Base-by-base conservation (phyloP, 2,113 vertebrate species). In the Antechinus flavipes region DNA sequence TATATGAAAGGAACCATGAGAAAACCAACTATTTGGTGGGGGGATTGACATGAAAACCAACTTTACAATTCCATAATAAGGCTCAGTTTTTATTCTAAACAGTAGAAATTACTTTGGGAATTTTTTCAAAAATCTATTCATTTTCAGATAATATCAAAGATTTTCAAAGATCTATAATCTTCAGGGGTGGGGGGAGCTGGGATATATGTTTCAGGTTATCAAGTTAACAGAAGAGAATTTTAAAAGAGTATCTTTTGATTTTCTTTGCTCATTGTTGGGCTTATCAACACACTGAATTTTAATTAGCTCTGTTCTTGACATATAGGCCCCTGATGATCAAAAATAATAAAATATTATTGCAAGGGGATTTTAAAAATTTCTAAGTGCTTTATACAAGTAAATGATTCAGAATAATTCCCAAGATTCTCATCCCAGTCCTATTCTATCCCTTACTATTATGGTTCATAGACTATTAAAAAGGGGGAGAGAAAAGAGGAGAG, bases 1-100 rank as follows among this genome's bases (percentile, higher is more conserved):
- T 42, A 92, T 58, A 94, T 96, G 94, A 96, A 94, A 96, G 96
- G 50, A 93, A 94, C 91, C 0, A 1, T 97, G 96, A 94, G 47
- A 61, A 61, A 61, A 12, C 14, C 16, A 95, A 35, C 52, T 47
- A 52, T 93, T 94, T 92, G 55, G 95, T 96, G 47, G 61, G 96
- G 42, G 93, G 93, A 97, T 96, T 54, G 54, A 95, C 90, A 91
- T 54, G 95, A 42, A 6, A 98, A 94, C 94, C 89, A 91, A 92
- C 47, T 54, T 90, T 95, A 76, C 26, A 56, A 23, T 68, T 97
- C 52, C 90, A 30, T 94, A 92, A 94, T 93, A 96, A 96, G 22
- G 54, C 54, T 96, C 47, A 54, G 19, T 53, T 97, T 92, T 49
- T 91, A 58, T 84, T 53, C 68, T 30, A 47, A n/a, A 55, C 47